Evolutionary conservation across 2,888 invertebrate genomes (phyloP), one percentile per base, ranked within the genome.

Genomic region (Dastarcus helophoroides): DNA sequence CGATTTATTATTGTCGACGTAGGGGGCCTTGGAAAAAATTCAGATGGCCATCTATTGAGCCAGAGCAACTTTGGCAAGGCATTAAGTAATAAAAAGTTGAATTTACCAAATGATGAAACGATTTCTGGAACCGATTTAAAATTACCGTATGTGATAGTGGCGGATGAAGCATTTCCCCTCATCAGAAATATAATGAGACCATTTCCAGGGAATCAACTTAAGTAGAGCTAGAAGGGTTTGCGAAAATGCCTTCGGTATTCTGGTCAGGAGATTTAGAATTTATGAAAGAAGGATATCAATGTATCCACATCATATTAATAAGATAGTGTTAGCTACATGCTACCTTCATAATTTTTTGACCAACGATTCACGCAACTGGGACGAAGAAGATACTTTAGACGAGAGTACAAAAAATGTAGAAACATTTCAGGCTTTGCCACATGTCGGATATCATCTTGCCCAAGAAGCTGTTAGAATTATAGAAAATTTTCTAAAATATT

Each of bases 1-100:
- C 42, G 40, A 12, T 47, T 47, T 30, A 42, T 39, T 21, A 7
- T 25, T 3, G 27, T 42, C 3, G 43, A 44, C 23, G 38, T 46
- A 3, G 41, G 39, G 5, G 39, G 32, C 6, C 42, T 39, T 27
- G 44, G 46, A 2, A 40, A 32, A 24, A 37, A 37, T n/a, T n/a
- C n/a, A n/a, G n/a, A n/a, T n/a, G n/a, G n/a, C n/a, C n/a, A n/a
- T n/a, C n/a, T n/a, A n/a, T n/a, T n/a, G n/a, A n/a, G n/a, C n/a
- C n/a, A n/a, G n/a, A n/a, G n/a, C n/a, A n/a, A n/a, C n/a, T n/a
- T n/a, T n/a, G n/a, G n/a, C n/a, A n/a, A n/a, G n/a, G n/a, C n/a
- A n/a, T n/a, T n/a, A n/a, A n/a, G n/a, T n/a, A n/a, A n/a, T n/a
- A n/a, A n/a, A n/a, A n/a, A n/a, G n/a, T n/a, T n/a, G n/a, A n/a